Evolutionary conservation across 2,797 vertebrate species (phyloP).

Genomic region (Corythornis leucogaster): DNA sequence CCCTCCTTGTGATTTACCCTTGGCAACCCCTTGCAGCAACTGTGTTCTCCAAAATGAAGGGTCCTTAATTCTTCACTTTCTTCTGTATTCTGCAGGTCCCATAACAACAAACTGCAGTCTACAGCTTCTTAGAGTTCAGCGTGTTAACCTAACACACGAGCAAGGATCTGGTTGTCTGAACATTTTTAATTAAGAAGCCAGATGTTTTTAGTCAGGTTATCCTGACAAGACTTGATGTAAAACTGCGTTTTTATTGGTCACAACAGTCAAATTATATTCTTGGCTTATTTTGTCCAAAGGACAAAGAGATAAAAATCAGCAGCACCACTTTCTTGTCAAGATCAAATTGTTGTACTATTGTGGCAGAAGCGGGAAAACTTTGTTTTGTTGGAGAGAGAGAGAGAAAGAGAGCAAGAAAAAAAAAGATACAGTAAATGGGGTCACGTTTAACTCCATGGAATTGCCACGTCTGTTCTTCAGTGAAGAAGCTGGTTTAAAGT

Average conservation of each 20-base stretch:
- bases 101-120: constrained; percentile 99
- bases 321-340: constrained; percentile 83
- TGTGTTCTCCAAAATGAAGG: constrained; percentile 78
- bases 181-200: constrained; percentile 83
- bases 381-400: constrained; percentile 75
- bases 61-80: constrained; percentile 88
- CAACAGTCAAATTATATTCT: constrained; percentile 79
- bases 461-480: constrained; percentile 85
- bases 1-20: constrained; percentile 65
- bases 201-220: constrained; percentile 82
- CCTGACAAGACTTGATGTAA: constrained; percentile 83
- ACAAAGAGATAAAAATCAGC: constrained; percentile 83
- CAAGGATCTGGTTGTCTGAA: constrained; percentile 86
- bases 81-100: constrained; percentile 93
- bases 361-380: constrained; percentile 81
- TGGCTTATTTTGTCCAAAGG: constrained; percentile 87
- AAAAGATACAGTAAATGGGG: constrained; percentile 82
- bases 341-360: constrained; percentile 82
- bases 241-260: constrained; percentile 83
- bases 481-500: constrained; percentile 85
- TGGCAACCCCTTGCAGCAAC: constrained; percentile 77
- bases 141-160: constrained; percentile 80
- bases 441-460: constrained; percentile 82
- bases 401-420: constrained; percentile 77
- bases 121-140: constrained; percentile 91